Evolutionary conservation across 2,797 vertebrate species (phyloP), one percentile per base, ranked within the genome.

Genomic region (Lophius americanus): DNA sequence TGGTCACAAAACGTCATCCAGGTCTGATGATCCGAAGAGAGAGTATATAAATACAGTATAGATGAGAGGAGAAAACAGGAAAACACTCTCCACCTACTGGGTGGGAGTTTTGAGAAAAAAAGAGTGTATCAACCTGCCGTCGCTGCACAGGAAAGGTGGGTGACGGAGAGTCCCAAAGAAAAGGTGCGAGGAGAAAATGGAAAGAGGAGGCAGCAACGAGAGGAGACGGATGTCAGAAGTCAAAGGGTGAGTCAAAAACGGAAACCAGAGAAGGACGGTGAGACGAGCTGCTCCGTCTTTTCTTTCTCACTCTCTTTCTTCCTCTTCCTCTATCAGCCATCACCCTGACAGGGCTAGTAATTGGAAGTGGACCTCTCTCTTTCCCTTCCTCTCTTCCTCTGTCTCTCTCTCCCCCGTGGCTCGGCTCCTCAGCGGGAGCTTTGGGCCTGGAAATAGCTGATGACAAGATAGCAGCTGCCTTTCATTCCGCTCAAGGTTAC

Each of bases 381-480:
- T 60, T 61, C 50, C 53, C 46, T 50, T 60, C 43, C 42, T 49
- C 51, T 46, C 10, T 44, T 13, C 9, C 52, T 69, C 59, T 69
- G 9, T 60, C 58, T 76, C 64, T 68, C 71, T 85, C 70, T 85
- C 86, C 84, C 86, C 84, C 60, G 60, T 76, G 79, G 84, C 83
- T 85, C 76, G n/a, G 56, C 87, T 90, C 88, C 91, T 91, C 93
- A 88, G 90, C 86, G 67, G 92, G 90, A 91, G 88, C 91, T 86
- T 85, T 75, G 73, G 89, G 86, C 90, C 92, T 84, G 70, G 88
- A 93, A 93, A 93, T 89, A 89, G 91, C 92, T 92, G 92, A 94
- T 94, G 94, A 95, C 93, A 93, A 93, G 93, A 93, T 93, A 93
- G 91, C 70, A 73, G 80, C 92, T 90, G 91, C 90, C 91, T 94